Evolutionary conservation across 1,140 invertebrate species (phyloP).

Genomic region (Hylaeus volcanicus): DNA sequence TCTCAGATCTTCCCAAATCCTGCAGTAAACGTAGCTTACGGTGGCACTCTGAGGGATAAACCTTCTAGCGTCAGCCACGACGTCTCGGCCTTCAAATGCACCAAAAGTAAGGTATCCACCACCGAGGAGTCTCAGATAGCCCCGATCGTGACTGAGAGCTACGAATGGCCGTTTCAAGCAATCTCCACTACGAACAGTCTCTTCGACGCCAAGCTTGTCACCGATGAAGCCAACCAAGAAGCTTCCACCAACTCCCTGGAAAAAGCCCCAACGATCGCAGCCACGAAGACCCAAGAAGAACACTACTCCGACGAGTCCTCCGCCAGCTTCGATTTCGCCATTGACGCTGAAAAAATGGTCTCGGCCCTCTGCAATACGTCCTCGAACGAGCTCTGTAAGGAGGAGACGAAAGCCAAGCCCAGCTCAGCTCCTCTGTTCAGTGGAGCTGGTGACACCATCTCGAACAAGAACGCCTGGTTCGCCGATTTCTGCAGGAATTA

Average conservation of each 20-base stretch:
- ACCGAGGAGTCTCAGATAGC: constrained; percentile 15
- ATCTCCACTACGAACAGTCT: constrained; percentile 3
- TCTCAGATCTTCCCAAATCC: constrained; percentile 60
- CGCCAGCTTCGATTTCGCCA: constrained; percentile 74
- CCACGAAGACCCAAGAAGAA: constrained; percentile 62
- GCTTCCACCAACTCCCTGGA: constrained; percentile 7
- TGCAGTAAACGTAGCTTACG: constrained; percentile 51
- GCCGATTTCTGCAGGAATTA: constrained; percentile 58
- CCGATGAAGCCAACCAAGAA: constrained; percentile 2
- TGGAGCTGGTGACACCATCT: constrained; percentile 62
- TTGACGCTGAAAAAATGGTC: constrained; percentile 77
- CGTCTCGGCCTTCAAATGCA: constrained; percentile 30
- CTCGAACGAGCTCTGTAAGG: constrained; percentile 64
- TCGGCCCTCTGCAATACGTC: constrained; percentile 74
- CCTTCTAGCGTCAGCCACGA: not conserved
- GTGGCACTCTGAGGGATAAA: constrained; percentile 54
- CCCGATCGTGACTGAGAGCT: constrained; percentile 22
- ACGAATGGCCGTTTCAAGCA: constrained; percentile 44
- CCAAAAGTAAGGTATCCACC: constrained; percentile 32
- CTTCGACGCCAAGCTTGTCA: not conserved
- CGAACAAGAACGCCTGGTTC: constrained; percentile 64
- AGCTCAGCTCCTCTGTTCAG: constrained; percentile 45
- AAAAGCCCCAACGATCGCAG: constrained; percentile 19
- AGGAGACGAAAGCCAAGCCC: constrained; percentile 49
- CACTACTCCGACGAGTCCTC: constrained; percentile 72